Percentiles rank a stretch among this genome's conserved stretches.
Evolutionary conservation across 1,140 invertebrate species (phyloP).

Genomic region (Pantala flavescens): DNA sequence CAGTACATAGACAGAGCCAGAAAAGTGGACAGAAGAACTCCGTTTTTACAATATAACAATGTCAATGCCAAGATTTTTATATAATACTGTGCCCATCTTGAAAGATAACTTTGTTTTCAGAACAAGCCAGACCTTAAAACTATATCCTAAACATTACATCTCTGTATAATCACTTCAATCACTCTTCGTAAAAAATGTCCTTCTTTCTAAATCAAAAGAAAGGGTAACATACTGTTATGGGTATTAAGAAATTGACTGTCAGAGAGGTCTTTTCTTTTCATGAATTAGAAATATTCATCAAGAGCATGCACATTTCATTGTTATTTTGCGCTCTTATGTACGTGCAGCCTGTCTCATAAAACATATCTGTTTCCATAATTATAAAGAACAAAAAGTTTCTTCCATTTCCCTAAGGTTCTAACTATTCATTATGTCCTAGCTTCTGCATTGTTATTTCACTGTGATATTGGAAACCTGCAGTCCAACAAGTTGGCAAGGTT

Average conservation of each 20-base stretch:
- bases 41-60: background rate
- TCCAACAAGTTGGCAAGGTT: background rate
- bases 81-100: constrained; percentile 9
- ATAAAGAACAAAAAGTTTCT: background rate
- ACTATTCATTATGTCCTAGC: constrained; percentile 4
- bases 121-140: background rate
- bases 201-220: background rate
- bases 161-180: background rate
- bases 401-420: constrained; percentile 1
- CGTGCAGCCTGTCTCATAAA: background rate
- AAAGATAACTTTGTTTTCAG: background rate
- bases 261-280: background rate
- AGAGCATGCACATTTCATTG: background rate
- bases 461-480: constrained; percentile 13
- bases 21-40: background rate
- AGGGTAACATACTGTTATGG: background rate
- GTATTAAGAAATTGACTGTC: background rate
- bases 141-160: background rate
- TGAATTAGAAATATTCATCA: background rate
- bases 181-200: background rate
- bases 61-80: constrained; percentile 10
- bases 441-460: constrained; percentile 16
- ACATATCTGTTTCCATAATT: constrained; percentile 7
- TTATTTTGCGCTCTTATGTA: constrained; percentile 3
- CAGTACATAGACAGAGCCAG: background rate